Evolutionary conservation across 2,797 vertebrate species (phyloP).

Genomic region (Rhinophrynus dorsalis): DNA sequence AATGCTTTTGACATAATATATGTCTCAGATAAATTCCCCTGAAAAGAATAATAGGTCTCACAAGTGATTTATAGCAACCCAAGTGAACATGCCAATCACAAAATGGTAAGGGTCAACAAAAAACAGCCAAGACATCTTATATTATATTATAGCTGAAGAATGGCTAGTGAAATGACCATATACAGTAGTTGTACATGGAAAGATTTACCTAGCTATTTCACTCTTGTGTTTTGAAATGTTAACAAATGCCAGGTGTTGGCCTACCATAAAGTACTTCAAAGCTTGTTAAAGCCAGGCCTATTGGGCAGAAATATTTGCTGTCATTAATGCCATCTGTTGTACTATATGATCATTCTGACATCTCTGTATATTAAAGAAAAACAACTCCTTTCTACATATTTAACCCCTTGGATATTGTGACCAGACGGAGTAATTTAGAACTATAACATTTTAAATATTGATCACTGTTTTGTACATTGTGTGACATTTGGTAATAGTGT

Average conservation of each 20-base stretch:
- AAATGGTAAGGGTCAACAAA: slow-evolving; percentile 3
- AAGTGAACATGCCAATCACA: slow-evolving; percentile 18
- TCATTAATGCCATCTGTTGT: slow-evolving; percentile 14
- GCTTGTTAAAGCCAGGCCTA: background rate
- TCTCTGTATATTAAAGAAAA: background rate
- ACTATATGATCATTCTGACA: background rate
- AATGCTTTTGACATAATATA: slow-evolving; percentile 13
- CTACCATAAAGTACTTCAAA: slow-evolving; percentile 20
- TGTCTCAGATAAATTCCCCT: background rate
- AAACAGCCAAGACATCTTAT: slow-evolving; percentile 33
- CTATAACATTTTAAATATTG: no score
- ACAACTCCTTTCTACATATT: no score
- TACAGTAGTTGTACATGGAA: slow-evolving; percentile 39
- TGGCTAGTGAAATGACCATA: slow-evolving; percentile 34
- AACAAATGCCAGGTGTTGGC: slow-evolving; percentile 44
- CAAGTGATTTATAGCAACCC: slow-evolving; percentile 22
- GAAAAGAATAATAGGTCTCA: slow-evolving; percentile 17
- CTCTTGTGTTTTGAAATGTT: slow-evolving; percentile 29
- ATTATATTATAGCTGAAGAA: slow-evolving; percentile 16
- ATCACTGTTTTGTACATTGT: no score
- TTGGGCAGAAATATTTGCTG: background rate
- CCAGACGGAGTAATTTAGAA: no score
- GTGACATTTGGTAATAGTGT: no score
- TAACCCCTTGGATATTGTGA: no score
- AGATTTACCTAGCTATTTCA: slow-evolving; percentile 23